Evolutionary conservation across 2,113 vertebrate species (phyloP), one percentile per base, ranked within the genome.

Genomic region (Myiozetetes cayanensis): DNA sequence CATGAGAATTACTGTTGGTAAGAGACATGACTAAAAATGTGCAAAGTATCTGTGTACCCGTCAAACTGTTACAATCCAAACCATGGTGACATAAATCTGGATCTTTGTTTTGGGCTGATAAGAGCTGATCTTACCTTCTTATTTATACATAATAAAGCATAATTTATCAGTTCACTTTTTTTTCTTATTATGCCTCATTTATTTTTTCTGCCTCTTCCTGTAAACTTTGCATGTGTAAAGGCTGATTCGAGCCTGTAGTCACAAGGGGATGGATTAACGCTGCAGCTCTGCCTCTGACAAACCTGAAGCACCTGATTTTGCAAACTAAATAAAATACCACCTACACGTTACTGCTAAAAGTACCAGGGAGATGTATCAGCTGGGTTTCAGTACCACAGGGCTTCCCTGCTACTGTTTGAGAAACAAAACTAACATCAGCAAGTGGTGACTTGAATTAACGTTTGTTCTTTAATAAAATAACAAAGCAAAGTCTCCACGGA

Each of bases 401-500:
- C 53, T 90, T 80, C n/a, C 43, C 56, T 66, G 50, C 59, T 85
- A 9, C 89, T 71, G 14, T 53, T 81, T 3, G 4, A 94, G 83
- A 82, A 67, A 79, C 19, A 70, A 80, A 80, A 56, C 41, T 74
- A 73, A 44, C 84, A 75, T 33, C 47, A 81, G 37, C 31, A 30
- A 92, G 46, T 7, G 43, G 19, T 55, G 87, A 72, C 56, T 74
- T 72, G 70, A 89, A 89, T 75, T 39, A 25, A 18, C 28, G 21
- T 70, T 85, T 78, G 31, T 91, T 78, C 80, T 81, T 94, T 80
- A 91, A 41, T 80, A 76, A 83, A 88, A 90, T 33, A 81, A 78
- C 31, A 73, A 62, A 92, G 39, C 37, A 55, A 74, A 73, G 13
- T 53, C 73, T 96, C 84, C 80, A 75, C 12, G 35, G 52, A 87